phyloP scores from a whole-genome alignment of 2,113 vertebrate species.

The Sapayoa aenigma region DNA sequence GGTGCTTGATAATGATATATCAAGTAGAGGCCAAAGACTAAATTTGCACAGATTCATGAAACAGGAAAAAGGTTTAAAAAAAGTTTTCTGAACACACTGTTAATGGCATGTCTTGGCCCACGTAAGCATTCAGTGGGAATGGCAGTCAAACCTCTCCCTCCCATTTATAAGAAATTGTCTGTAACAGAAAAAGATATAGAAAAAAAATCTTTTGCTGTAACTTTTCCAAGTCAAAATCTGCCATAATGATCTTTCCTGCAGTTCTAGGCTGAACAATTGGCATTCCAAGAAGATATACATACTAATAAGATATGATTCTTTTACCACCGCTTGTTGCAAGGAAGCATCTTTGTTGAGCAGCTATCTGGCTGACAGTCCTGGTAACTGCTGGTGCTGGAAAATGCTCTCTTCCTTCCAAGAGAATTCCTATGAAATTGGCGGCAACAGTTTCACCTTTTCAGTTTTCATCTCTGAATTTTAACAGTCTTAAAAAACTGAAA shows the following conservation, averaged over 20 bases:
- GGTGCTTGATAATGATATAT: background rate
- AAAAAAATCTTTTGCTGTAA: background rate
- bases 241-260: background rate
- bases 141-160: background rate
- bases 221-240: background rate
- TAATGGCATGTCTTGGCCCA: background rate
- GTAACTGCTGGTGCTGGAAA: background rate
- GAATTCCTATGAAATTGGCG: background rate
- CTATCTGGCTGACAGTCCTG: background rate
- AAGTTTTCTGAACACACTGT: background rate
- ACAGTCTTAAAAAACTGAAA: background rate
- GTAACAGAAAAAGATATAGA: rapidly evolving
- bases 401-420: background rate
- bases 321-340: rapidly evolving
- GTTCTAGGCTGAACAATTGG: background rate
- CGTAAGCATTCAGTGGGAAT: background rate
- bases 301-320: background rate
- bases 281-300: background rate
- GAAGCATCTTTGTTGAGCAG: background rate
- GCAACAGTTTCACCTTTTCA: background rate
- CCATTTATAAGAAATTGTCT: background rate
- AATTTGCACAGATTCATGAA: background rate
- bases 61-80: background rate
- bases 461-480: background rate
- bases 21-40: background rate